phyloP scores from a whole-genome alignment of 92 coral and sea anemone species.

The Siderastrea siderea region DNA sequence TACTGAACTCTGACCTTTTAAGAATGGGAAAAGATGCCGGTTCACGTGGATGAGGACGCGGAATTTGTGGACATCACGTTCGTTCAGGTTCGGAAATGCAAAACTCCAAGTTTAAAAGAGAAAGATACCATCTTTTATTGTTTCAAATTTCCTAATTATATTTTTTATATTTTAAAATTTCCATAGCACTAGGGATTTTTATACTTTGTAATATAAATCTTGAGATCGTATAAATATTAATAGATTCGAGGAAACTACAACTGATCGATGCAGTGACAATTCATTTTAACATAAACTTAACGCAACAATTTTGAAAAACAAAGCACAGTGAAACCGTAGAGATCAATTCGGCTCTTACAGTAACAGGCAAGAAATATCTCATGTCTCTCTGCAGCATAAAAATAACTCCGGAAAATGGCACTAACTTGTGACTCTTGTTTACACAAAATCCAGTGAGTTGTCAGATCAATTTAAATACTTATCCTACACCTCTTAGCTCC shows the following conservation, averaged over 20 bases:
- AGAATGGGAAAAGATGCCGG: too few relatives aligned
- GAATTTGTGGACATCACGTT: too few relatives aligned
- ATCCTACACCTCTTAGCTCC: too few relatives aligned
- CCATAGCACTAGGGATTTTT: background rate
- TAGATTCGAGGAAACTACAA: background rate
- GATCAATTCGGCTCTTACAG: too few relatives aligned
- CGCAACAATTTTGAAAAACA: background rate
- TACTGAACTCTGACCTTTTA: too few relatives aligned
- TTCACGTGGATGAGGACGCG: too few relatives aligned
- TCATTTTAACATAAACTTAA: background rate
- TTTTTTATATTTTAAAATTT: background rate
- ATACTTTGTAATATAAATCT: conserved; percentile 5
- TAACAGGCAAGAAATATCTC: background rate
- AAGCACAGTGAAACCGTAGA: background rate
- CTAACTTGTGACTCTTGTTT: too few relatives aligned
- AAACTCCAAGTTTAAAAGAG: background rate
- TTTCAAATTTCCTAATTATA: background rate
- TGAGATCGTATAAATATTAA: conserved; percentile 2
- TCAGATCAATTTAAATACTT: too few relatives aligned
- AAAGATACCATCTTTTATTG: background rate
- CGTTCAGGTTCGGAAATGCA: too few relatives aligned
- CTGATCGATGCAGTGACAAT: background rate
- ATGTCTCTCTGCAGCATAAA: too few relatives aligned
- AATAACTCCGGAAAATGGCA: too few relatives aligned
- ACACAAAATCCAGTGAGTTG: too few relatives aligned